A percentile compares a stretch with the other conserved stretches of the same genome.
Conservation (phyloP, 2,113 vertebrate genomes). For the Gymnorhina tibicen region DNA sequence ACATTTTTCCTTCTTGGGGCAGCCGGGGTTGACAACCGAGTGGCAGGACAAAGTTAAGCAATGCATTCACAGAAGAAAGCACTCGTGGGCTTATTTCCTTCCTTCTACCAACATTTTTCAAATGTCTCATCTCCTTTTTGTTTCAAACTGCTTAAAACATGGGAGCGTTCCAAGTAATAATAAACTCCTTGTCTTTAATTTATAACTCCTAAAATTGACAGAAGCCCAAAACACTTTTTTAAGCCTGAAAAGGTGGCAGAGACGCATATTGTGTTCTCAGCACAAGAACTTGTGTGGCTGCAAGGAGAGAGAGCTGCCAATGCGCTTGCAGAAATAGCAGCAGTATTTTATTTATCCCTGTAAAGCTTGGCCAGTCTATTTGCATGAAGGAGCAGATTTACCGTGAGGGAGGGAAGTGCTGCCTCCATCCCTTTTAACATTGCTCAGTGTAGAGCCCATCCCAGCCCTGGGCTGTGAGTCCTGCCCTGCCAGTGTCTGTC, state of each 20-base stretch:
- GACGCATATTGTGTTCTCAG: conserved; percentile 48
- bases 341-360: conserved; percentile 41
- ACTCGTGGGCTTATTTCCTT: neutral
- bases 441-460: neutral
- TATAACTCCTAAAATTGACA: conserved; percentile 38
- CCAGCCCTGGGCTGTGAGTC: neutral
- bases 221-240: conserved; percentile 40
- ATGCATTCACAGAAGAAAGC: neutral
- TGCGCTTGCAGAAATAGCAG: conserved; percentile 53
- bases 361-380: conserved; percentile 22
- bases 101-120: neutral
- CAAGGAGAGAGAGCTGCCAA: conserved; percentile 48
- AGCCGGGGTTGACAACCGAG: neutral
- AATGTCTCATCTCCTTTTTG: neutral
- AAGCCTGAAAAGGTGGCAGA: conserved; percentile 54
- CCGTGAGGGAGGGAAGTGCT: neutral
- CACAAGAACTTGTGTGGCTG: conserved; percentile 49
- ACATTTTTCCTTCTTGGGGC: neutral
- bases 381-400: neutral
- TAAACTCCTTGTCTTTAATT: conserved; percentile 40
- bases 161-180: conserved; percentile 13
- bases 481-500: neutral
- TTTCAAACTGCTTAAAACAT: neutral
- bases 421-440: neutral
- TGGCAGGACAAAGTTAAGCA: neutral